Evolutionary conservation across 2,113 vertebrate genomes (phyloP).

Genomic region (Coregonus clupeaformis): DNA sequence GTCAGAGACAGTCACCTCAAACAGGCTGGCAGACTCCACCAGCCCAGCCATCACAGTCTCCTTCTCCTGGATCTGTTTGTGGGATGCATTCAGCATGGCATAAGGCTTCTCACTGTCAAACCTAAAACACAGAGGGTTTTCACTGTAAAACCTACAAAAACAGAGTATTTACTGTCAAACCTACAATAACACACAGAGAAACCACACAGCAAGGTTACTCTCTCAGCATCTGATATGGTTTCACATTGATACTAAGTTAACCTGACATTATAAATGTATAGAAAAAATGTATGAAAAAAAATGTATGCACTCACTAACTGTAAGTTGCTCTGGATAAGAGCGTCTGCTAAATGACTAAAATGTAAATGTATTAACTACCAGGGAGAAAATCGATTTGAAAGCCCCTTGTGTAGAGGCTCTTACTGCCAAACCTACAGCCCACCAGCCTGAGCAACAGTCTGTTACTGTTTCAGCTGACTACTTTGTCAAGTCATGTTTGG

Average conservation of each 20-base stretch:
- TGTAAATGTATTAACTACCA: no score
- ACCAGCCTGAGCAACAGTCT: not conserved
- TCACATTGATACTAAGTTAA: slow-evolving; percentile 16
- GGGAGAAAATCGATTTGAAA: slow-evolving; percentile 36
- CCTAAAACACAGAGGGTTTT: slow-evolving; percentile 57
- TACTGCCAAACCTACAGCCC: slow-evolving; percentile 69
- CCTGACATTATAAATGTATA: no score
- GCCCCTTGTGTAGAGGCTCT: slow-evolving; percentile 73
- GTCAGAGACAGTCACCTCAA: slow-evolving; percentile 88
- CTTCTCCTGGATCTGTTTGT: slow-evolving; percentile 81
- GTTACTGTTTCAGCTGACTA: no score
- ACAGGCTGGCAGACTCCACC: slow-evolving; percentile 82
- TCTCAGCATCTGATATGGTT: no score
- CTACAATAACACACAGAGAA: slow-evolving; percentile 22
- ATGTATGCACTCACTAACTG: no score
- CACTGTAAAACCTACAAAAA: not conserved
- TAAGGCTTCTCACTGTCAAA: slow-evolving; percentile 81
- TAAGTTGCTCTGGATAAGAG: no score
- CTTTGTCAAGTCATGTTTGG: slow-evolving; percentile 1
- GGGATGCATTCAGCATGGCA: slow-evolving; percentile 78
- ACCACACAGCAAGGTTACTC: slow-evolving; percentile 8
- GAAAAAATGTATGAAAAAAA: no score
- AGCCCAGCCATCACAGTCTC: slow-evolving; percentile 83
- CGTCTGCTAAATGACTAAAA: no score
- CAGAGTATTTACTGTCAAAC: slow-evolving; percentile 55